Evolutionary conservation across 2,113 vertebrate genomes (phyloP), one percentile per base, ranked within the genome.

Genomic region (pig (Sus scrofa)): DNA sequence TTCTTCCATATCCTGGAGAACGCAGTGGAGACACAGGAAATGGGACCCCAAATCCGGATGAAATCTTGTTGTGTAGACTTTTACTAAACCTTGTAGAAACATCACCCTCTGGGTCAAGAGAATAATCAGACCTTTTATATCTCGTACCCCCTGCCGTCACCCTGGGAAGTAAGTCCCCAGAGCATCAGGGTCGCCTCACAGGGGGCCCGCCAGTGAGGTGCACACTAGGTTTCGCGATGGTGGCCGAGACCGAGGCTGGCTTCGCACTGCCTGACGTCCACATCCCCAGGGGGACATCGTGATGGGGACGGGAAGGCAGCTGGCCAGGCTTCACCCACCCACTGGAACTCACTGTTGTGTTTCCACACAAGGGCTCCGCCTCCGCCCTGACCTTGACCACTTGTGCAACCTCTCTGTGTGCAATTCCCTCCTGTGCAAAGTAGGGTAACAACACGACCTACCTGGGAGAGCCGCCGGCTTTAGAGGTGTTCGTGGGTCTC

Each of bases 401-500:
- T 50, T 9, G 27, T 2, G 3, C 24, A 14, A 30, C 30, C n/a
- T 32, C 62, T 37, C 56, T 1, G 1, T 52, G 68, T 52, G 79
- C 56, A 22, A 37, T 52, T 60, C 39, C 71, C 56, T 75, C 58
- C 24, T 26, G 63, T 62, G 9, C 7, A 27, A 32, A 34, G 50
- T 3, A 3, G 10, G 24, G 20, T 39, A 65, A 50, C 74, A 68
- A 32, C 6, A 54, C 44, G 32, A 0, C 22, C 30, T 13, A 1
- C 77, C 20, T 14, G 0, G 1, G 26, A 37, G 39, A 3, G 27
- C 27, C 34, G 30, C 12, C 5, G 2, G 3, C 3, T 26, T 24
- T 44, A 3, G 2, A 15, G 12, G 67, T 24, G 19, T 54, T 3
- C 1, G 13, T 0, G 22, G 1, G 0, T 6, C 7, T 1, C 30